phyloP scores from a whole-genome alignment of 2,797 vertebrate species.

The Gymnopithys bicolor region DNA sequence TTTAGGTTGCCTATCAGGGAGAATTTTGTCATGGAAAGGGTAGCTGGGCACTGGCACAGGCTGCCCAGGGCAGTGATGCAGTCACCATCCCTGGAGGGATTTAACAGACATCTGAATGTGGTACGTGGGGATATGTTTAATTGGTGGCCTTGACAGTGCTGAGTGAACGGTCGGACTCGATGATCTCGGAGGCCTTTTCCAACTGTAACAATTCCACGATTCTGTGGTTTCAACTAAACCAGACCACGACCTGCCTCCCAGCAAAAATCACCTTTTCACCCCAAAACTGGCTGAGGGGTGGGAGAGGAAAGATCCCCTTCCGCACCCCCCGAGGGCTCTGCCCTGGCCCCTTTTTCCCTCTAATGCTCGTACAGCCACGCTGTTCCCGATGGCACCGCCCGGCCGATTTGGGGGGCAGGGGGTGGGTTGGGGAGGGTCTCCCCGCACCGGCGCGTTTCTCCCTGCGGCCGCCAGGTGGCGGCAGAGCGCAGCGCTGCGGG shows the following conservation, averaged over 20 bases:
- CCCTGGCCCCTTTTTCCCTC: background rate
- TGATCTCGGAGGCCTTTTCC: background rate
- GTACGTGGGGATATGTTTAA: too few species aligned
- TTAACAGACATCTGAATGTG: background rate
- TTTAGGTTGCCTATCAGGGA: background rate
- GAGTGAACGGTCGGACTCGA: background rate
- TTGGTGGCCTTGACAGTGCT: background rate
- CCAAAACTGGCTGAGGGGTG: background rate
- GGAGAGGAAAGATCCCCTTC: too few species aligned
- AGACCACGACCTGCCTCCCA: background rate
- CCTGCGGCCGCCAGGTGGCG: background rate
- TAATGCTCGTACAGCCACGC: fast-evolving
- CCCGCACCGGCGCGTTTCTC: fast-evolving
- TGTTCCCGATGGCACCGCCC: fast-evolving
- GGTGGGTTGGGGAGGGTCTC: fast-evolving
- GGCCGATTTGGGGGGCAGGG: too few species aligned
- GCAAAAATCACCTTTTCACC: background rate
- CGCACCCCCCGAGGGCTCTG: background rate
- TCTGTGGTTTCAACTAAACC: background rate
- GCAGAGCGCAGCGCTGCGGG: background rate
- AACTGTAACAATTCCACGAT: background rate
- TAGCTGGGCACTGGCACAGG: fast-evolving
- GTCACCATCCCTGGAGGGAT: too few species aligned
- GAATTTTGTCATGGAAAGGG: background rate
- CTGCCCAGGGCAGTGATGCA: background rate